phyloP scores from a whole-genome alignment of 2,888 invertebrate genomes.

The Chesias legatella region DNA sequence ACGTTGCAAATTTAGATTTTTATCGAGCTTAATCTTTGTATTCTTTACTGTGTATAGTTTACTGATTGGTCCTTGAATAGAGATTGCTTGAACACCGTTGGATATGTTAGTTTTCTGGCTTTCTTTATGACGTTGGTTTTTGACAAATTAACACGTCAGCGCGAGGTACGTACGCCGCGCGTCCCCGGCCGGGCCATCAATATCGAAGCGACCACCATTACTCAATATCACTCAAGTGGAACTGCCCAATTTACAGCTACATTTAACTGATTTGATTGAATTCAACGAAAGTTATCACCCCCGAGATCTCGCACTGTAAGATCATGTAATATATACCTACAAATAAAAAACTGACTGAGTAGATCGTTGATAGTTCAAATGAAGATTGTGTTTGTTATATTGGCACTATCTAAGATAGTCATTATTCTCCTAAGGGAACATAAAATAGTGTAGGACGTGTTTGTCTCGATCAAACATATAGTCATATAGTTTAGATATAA shows the following conservation, averaged over 20 bases:
- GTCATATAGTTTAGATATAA: no score
- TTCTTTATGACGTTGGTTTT: conserved; percentile 63
- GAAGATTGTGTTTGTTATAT: no score
- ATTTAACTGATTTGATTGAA: conserved; percentile 77
- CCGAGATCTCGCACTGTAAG: conserved; percentile 33
- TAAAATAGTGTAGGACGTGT: no score
- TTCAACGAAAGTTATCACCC: conserved; percentile 63
- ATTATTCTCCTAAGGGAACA: no score
- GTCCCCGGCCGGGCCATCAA: conserved; percentile 61
- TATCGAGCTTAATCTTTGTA: no score
- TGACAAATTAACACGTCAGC: conserved; percentile 71
- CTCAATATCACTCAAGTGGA: conserved; percentile 75
- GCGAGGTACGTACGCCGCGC: conserved; percentile 58
- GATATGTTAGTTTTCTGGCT: conserved; percentile 47
- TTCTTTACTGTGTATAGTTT: conserved; percentile 9
- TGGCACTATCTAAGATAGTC: no score
- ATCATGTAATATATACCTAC: no score
- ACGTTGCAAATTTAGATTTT: conserved; percentile 8
- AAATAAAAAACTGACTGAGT: no score
- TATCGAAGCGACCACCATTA: conserved; percentile 67
- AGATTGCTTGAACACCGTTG: conserved; percentile 20
- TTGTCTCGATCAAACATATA: no score
- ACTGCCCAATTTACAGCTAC: conserved; percentile 77
- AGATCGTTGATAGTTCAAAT: no score
- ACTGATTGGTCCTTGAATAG: conserved; percentile 24